phyloP scores from a whole-genome alignment of 2,888 invertebrate genomes.

The Lampropteryx suffumata region DNA sequence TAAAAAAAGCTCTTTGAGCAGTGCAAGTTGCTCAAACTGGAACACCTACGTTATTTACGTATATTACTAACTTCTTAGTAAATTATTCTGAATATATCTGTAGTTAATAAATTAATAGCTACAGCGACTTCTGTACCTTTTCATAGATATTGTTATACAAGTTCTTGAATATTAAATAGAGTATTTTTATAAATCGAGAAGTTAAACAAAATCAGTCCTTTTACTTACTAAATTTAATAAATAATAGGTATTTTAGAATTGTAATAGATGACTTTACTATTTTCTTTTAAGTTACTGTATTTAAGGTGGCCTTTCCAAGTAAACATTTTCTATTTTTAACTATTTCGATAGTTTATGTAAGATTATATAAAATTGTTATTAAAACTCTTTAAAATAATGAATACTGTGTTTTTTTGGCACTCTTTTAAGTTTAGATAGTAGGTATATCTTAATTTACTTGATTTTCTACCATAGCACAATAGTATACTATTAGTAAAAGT shows the following conservation, averaged over 20 bases:
- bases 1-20: neutral
- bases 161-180: slow-evolving; percentile 13
- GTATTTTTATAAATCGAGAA: slow-evolving; percentile 33
- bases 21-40: slow-evolving; percentile 23
- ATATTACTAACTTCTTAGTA: too few relatives aligned
- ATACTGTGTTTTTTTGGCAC: too few relatives aligned
- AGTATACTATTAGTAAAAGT: too few relatives aligned
- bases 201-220: neutral
- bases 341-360: slow-evolving; percentile 75
- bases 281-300: slow-evolving; percentile 39
- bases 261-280: slow-evolving; percentile 32
- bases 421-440: too few relatives aligned
- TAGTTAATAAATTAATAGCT: too few relatives aligned
- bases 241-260: neutral
- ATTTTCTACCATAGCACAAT: too few relatives aligned
- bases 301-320: slow-evolving; percentile 78
- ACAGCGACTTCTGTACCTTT: too few relatives aligned
- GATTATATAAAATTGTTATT: slow-evolving; percentile 56
- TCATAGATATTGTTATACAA: too few relatives aligned
- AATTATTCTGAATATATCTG: too few relatives aligned
- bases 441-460: too few relatives aligned
- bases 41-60: neutral
- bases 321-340: slow-evolving; percentile 73
- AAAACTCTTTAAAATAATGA: slow-evolving; percentile 34
- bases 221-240: neutral